Base-by-base conservation (phyloP, 2,797 vertebrate species). In the Aldrovandia affinis region DNA sequence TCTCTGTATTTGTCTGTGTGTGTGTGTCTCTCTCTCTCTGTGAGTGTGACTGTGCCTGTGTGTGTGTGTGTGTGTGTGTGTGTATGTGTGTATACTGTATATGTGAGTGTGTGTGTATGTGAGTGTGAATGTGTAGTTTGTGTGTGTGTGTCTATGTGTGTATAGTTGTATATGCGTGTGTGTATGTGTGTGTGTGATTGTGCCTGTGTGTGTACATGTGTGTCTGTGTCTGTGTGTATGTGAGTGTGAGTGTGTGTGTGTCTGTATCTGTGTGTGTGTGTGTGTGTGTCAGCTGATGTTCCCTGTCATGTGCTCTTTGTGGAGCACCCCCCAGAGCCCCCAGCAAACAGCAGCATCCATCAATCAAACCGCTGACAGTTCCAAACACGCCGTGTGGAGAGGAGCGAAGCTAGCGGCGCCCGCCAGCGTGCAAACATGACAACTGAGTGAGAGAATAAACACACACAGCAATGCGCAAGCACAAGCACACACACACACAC, bases 291-390 rank as follows among this genome's bases (percentile, higher is more conserved):
- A 22, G 78, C 3, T 3, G 14, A 84, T 86, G 83, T 89, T 84
- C 83, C 83, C 85, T 87, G 83, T 88, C 84, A 82, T 89, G 89
- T 88, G 91, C 65, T 90, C 88, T 86, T 87, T 87, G n/a, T n/a
- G n/a, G n/a, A n/a, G n/a, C n/a, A n/a, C n/a, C n/a, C n/a, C n/a
- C n/a, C n/a, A n/a, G n/a, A n/a, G n/a, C n/a, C n/a, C n/a, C n/a
- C n/a, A n/a, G n/a, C n/a, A n/a, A n/a, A n/a, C n/a, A n/a, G n/a
- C n/a, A n/a, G n/a, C n/a, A n/a, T n/a, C n/a, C n/a, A n/a, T n/a
- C n/a, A n/a, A n/a, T n/a, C n/a, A n/a, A n/a, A n/a, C n/a, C n/a
- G n/a, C n/a, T n/a, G n/a, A n/a, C n/a, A n/a, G n/a, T n/a, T n/a
- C n/a, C n/a, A n/a, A n/a, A n/a, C n/a, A n/a, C n/a, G n/a, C n/a